Percentiles rank a stretch among this genome's conserved stretches.
phyloP scores from a whole-genome alignment of 2,797 vertebrate genomes.

The Acipenser oxyrinchus region DNA sequence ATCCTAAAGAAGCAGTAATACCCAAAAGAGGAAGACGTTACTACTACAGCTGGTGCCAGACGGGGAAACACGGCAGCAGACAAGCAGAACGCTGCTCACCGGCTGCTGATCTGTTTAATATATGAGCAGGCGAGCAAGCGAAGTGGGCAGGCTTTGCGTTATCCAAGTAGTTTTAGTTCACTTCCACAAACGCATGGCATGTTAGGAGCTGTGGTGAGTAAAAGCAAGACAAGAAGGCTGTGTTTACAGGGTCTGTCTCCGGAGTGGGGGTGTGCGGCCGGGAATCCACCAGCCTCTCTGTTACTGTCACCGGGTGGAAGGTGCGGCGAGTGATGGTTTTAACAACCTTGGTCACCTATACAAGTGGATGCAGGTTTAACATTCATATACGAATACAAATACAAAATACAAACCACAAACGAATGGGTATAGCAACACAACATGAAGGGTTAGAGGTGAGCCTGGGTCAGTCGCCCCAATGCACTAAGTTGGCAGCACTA shows the following conservation, averaged over 20 bases:
- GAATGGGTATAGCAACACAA: background rate
- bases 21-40: background rate
- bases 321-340: constrained; percentile 51
- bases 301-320: constrained; percentile 36
- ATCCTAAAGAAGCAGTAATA: too few species aligned
- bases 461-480: background rate
- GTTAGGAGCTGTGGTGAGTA: constrained; percentile 24
- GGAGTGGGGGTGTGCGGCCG: constrained; percentile 30
- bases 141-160: constrained; percentile 38
- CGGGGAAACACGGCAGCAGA: background rate
- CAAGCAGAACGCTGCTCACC: constrained; percentile 22
- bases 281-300: constrained; percentile 28
- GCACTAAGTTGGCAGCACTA: too few species aligned
- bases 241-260: constrained; percentile 44
- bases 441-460: background rate
- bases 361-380: constrained; percentile 21
- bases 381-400: constrained; percentile 12
- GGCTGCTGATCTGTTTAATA: constrained; percentile 31
- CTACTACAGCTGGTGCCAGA: background rate
- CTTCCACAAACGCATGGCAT: constrained; percentile 21
- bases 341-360: constrained; percentile 50
- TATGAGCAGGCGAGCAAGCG: constrained; percentile 20
- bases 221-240: constrained; percentile 9
- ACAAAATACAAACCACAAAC: background rate
- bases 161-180: constrained; percentile 38